Base-by-base conservation (phyloP, 2,113 vertebrate species). In the Isichthys henryi region DNA sequence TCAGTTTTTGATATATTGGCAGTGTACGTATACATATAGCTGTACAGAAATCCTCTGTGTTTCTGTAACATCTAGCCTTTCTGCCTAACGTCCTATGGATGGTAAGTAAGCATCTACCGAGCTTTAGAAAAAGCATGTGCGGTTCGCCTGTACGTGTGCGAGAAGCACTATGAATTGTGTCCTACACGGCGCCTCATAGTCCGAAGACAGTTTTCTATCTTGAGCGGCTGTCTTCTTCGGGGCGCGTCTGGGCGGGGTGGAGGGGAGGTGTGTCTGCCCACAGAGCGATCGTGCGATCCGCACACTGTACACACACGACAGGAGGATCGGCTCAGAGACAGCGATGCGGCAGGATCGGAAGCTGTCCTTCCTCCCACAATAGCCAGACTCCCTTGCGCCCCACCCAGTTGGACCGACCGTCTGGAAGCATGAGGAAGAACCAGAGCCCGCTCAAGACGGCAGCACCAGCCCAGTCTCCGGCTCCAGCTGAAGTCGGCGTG, bases 341-440 rank as follows among this genome's bases (percentile, higher is more conserved):
- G 93, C 93, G 85, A 96, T 95, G 94, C 94, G 87, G 89, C 85
- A 89, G 13, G 88, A 87, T 5, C 21, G 43, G 90, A 89, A 27
- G 70, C 56, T 31, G 66, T 90, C 90, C 53, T 91, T 86, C 11
- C 50, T 27, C 83, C 9, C 49, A 23, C 56, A 83, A 85, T 90
- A 52, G 88, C 91, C 91, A 91, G 88, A 92, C 91, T 84, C 90
- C 89, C 91, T 91, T 92, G 90, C 82, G 23, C 92, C 91, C 84
- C 48, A 48, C 46, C 39, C 35, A 92, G 2, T 89, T 88, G 82
- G 43, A 86, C 90, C 91, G 91, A 89, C 88, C 19, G 82, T 52
- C 6, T 39, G 86, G 82, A 90, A 91, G 82, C 91, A 96, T 96
- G 96, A 96, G 95, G 95, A 96, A 96, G 91, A 95, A 95, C 93